These are phyloP conservation scores for Pomacea maculata DNA, from an alignment of 1,140 invertebrate species.

Conservation along the genomic window DNA sequence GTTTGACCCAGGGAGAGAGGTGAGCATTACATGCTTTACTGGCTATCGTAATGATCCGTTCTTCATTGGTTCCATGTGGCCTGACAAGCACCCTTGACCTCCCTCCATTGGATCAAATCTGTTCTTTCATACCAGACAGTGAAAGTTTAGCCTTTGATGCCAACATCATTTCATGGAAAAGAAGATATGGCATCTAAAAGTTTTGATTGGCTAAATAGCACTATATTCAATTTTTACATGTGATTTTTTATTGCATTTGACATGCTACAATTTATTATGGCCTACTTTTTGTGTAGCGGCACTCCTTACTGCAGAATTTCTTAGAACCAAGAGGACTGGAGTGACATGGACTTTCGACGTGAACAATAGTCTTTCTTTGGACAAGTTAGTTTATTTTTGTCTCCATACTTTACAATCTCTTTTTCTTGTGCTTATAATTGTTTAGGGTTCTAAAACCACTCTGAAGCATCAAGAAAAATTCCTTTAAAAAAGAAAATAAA, in stretches of 20 bases:
- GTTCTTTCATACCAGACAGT: not conserved
- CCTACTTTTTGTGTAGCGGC: slow-evolving; percentile 41
- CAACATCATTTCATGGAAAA: too few species aligned
- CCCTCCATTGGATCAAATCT: too few species aligned
- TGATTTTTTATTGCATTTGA: too few species aligned
- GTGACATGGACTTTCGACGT: slow-evolving; percentile 52
- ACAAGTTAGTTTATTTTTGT: slow-evolving; percentile 38
- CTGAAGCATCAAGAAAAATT: not conserved
- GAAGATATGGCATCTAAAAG: too few species aligned
- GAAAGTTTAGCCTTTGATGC: not conserved
- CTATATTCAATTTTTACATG: too few species aligned
- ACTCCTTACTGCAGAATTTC: slow-evolving; percentile 61
- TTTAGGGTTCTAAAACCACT: not conserved
- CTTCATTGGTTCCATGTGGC: not conserved
- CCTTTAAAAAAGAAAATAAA: not conserved
- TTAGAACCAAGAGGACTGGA: slow-evolving; percentile 52
- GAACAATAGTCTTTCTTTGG: slow-evolving; percentile 47
- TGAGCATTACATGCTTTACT: too few species aligned
- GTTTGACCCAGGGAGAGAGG: not conserved
- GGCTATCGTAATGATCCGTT: too few species aligned
- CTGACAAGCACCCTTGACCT: too few species aligned
- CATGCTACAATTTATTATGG: too few species aligned
- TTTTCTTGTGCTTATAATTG: not conserved
- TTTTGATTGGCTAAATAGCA: too few species aligned
- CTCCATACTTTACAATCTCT: not conserved